Percentiles rank a stretch among this genome's conserved stretches.
Conservation (phyloP, 2,797 vertebrate genomes). For the Buphagus erythrorhynchus region DNA sequence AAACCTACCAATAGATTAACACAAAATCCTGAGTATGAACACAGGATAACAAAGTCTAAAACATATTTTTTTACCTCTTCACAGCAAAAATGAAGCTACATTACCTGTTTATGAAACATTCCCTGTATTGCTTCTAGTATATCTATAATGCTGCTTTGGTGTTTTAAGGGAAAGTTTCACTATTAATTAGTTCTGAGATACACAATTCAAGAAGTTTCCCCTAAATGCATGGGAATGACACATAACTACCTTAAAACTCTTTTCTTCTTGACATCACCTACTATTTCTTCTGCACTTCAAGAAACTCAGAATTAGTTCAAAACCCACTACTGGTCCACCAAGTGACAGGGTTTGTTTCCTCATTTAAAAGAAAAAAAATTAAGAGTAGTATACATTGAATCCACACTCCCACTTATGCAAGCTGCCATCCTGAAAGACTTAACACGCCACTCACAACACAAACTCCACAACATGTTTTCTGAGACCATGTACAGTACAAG, state of each 20-base stretch:
- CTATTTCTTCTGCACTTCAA: not conserved
- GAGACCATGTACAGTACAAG: fast-evolving
- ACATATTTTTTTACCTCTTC: not conserved
- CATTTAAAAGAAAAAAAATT: not conserved
- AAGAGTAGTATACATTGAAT: not conserved
- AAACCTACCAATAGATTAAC: not conserved
- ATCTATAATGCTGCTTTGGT: not conserved
- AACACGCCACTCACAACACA: fast-evolving
- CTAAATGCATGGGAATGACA: fast-evolving
- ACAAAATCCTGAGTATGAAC: not conserved
- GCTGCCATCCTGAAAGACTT: not conserved
- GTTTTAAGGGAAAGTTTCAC: not conserved
- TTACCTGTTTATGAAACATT: not conserved
- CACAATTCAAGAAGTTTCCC: not conserved
- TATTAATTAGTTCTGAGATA: not conserved
- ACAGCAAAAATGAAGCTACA: not conserved
- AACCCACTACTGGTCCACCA: not conserved
- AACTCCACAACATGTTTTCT: not conserved
- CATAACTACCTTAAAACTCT: not conserved
- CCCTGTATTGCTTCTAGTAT: not conserved
- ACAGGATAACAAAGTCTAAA: not conserved
- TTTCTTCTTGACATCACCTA: not conserved
- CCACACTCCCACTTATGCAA: not conserved
- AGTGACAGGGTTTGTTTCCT: not conserved
- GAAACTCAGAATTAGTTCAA: not conserved